Conservation (phyloP, 2,888 invertebrate species). For the Teleiodes luculella region DNA sequence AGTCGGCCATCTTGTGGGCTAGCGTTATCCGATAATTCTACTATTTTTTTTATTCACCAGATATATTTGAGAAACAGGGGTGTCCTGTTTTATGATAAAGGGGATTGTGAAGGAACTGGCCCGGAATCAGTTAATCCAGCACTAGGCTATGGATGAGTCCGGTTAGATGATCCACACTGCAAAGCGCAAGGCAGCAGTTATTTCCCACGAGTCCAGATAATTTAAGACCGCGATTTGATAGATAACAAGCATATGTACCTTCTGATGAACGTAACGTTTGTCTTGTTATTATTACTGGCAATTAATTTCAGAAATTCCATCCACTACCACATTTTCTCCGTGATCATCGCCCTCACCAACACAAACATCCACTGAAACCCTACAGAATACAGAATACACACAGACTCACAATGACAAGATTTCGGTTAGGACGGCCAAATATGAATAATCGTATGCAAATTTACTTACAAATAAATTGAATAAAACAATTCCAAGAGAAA, state of each 20-base stretch:
- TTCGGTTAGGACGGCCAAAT: not conserved
- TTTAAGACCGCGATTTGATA: constrained; percentile 22
- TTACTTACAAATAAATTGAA: constrained; percentile 30
- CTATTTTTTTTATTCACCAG: constrained; percentile 51
- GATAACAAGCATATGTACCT: constrained; percentile 41
- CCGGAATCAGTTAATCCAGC: constrained; percentile 41
- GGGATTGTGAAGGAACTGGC: constrained; percentile 38
- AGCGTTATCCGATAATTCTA: constrained; percentile 72
- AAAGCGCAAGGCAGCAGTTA: constrained; percentile 63
- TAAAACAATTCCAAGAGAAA: constrained; percentile 29
- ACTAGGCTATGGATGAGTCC: constrained; percentile 37
- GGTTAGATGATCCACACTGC: constrained; percentile 56
- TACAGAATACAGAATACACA: constrained; percentile 50
- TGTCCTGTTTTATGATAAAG: constrained; percentile 38
- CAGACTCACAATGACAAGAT: constrained; percentile 34
- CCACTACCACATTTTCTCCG: constrained; percentile 64
- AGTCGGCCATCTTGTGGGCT: constrained; percentile 79
- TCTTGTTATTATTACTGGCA: constrained; percentile 32
- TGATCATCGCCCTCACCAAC: constrained; percentile 63
- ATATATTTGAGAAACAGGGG: constrained; percentile 41
- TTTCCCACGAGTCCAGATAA: constrained; percentile 36
- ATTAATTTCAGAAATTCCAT: constrained; percentile 39
- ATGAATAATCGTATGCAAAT: not conserved
- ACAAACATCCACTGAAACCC: constrained; percentile 66
- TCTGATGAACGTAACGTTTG: constrained; percentile 32